phyloP scores from a whole-genome alignment of 2,113 vertebrate species.

The Brachypodius melanocephalos region DNA sequence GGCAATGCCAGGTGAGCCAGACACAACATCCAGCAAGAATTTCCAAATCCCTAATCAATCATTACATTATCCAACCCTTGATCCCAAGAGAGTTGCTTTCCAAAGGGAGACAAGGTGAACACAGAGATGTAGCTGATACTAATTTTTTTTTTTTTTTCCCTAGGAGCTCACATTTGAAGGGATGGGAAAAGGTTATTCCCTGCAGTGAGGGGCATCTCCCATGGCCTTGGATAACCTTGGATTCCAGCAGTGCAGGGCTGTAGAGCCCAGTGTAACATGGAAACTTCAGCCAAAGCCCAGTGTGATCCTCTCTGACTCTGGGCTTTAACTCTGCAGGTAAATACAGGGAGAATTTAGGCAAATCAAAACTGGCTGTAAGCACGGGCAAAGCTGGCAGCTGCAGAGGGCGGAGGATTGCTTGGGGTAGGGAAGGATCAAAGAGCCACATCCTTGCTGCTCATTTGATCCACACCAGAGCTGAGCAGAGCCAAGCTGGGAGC shows the following conservation, averaged over 20 bases:
- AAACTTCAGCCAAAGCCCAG: neutral
- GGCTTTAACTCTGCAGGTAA: neutral
- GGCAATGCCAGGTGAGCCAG: neutral
- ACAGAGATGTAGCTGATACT: neutral
- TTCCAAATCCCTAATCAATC: neutral
- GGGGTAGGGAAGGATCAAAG: neutral
- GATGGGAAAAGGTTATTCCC: neutral
- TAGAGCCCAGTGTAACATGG: neutral
- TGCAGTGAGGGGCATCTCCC: neutral
- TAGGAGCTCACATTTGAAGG: neutral
- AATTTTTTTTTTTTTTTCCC: no score
- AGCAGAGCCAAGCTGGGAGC: neutral
- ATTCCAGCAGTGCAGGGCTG: neutral
- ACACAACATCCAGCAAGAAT: neutral
- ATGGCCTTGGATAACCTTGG: neutral
- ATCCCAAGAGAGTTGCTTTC: neutral
- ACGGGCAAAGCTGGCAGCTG: neutral
- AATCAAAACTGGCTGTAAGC: neutral
- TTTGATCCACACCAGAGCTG: neutral
- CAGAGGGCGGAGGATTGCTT: neutral
- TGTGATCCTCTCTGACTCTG: neutral
- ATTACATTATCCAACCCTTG: fast-evolving
- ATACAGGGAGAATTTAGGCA: neutral
- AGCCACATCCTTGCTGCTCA: neutral
- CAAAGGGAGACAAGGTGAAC: neutral